A percentile compares a stretch with the other conserved stretches of the same genome.
These are phyloP conservation scores for Melipona quadrifasciata DNA, from an alignment of 1,140 invertebrate genomes.

Conservation along the genomic window DNA sequence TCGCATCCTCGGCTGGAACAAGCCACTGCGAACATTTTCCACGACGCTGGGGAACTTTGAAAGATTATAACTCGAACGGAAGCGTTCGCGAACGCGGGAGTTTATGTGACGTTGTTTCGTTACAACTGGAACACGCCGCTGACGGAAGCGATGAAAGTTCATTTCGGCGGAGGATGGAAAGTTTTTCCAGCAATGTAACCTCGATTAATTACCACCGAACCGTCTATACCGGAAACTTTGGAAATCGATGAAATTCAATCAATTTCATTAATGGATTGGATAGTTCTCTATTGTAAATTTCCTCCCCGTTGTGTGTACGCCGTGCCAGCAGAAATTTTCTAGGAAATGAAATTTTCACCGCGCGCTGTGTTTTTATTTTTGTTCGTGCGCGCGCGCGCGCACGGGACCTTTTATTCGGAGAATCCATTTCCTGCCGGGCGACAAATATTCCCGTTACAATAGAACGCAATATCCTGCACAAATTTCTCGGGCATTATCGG, in stretches of 20 bases:
- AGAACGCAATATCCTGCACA: neutral
- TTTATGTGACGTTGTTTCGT: conserved; percentile 26
- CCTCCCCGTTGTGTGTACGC: no score
- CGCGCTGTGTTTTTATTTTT: neutral
- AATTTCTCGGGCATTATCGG: neutral
- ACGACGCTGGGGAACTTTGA: conserved; percentile 21
- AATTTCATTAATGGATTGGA: conserved; percentile 17
- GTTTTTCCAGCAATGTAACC: neutral
- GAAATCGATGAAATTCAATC: conserved; percentile 22
- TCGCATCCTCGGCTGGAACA: conserved; percentile 17
- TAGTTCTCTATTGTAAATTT: neutral
- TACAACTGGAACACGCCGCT: neutral
- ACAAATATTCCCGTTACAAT: neutral
- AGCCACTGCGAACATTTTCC: conserved; percentile 27
- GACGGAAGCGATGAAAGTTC: neutral
- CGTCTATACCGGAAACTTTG: neutral
- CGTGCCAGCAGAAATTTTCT: neutral
- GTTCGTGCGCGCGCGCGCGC: neutral
- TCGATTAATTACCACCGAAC: conserved; percentile 6
- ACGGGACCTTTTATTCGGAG: neutral
- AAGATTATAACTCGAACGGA: conserved; percentile 35
- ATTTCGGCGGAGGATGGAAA: neutral
- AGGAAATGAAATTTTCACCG: conserved; percentile 34
- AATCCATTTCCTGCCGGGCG: neutral
- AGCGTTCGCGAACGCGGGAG: neutral